phyloP scores from a whole-genome alignment of 2,113 vertebrate genomes.

The Manacus vitellinus region DNA sequence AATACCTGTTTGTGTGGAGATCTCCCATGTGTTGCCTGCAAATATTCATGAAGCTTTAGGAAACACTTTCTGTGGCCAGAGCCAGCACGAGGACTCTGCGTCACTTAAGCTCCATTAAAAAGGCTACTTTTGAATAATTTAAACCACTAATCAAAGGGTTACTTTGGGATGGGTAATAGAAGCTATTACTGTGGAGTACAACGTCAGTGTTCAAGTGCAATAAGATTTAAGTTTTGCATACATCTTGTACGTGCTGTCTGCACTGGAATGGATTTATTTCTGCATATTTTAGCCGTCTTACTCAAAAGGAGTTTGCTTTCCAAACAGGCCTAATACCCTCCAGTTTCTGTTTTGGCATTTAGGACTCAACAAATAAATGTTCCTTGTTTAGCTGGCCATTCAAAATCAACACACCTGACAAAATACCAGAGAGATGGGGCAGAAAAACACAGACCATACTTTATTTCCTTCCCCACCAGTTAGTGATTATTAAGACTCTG shows the following conservation, averaged over 20 bases:
- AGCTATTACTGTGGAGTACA: background rate
- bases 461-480: background rate
- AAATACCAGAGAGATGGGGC: background rate
- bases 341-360: background rate
- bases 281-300: background rate
- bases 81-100: background rate
- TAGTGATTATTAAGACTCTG: conserved; percentile 22
- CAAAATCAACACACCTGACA: background rate
- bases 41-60: conserved; percentile 37
- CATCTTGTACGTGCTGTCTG: background rate
- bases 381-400: conserved; percentile 19
- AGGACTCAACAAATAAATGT: background rate
- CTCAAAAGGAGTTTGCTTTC: background rate
- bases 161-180: conserved; percentile 33
- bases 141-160: conserved; percentile 40
- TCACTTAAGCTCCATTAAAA: conserved; percentile 45
- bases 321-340: background rate
- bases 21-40: conserved; percentile 41
- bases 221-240: conserved; percentile 30
- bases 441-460: background rate
- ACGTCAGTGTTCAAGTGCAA: background rate
- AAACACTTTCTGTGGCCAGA: background rate
- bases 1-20: background rate
- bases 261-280: background rate
- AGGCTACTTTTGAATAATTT: conserved; percentile 55